A percentile compares a stretch with the other conserved stretches of the same genome.
Conservation (phyloP, 2,113 vertebrate species). For the Oreotrochilus melanogaster region DNA sequence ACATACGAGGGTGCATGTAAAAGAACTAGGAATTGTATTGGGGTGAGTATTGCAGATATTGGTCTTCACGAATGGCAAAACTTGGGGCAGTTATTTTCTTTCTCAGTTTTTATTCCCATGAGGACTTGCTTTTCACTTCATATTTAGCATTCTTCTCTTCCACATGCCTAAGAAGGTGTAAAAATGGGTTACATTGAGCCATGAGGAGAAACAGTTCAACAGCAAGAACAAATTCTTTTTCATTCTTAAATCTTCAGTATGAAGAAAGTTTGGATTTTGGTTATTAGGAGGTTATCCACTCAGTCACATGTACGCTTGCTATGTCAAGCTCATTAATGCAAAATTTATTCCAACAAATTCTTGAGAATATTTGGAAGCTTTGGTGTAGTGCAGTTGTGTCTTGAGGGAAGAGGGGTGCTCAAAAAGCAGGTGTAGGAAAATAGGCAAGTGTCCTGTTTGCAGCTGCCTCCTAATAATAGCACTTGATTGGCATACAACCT, state of each 20-base stretch:
- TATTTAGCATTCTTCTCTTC: not conserved
- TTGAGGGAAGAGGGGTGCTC: not conserved
- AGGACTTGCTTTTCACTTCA: not conserved
- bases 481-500: not conserved
- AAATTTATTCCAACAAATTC: not conserved
- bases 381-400: not conserved
- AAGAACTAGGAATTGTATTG: slow-evolving; percentile 85
- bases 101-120: not conserved
- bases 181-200: not conserved
- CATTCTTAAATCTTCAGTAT: not conserved
- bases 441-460: not conserved
- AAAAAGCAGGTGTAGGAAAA: not conserved
- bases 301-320: rapidly evolving
- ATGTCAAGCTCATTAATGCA: not conserved
- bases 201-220: not conserved
- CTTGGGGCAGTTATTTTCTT: not conserved
- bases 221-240: not conserved
- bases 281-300: not conserved
- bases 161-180: not conserved
- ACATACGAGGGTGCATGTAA: slow-evolving; percentile 86
- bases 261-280: not conserved
- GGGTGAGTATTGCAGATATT: slow-evolving; percentile 79
- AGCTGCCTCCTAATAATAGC: not conserved
- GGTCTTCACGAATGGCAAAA: not conserved
- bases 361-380: not conserved